These are phyloP conservation scores for Mizuhopecten yessoensis DNA, from an alignment of 1,140 invertebrate genomes.

Conservation along the genomic window DNA sequence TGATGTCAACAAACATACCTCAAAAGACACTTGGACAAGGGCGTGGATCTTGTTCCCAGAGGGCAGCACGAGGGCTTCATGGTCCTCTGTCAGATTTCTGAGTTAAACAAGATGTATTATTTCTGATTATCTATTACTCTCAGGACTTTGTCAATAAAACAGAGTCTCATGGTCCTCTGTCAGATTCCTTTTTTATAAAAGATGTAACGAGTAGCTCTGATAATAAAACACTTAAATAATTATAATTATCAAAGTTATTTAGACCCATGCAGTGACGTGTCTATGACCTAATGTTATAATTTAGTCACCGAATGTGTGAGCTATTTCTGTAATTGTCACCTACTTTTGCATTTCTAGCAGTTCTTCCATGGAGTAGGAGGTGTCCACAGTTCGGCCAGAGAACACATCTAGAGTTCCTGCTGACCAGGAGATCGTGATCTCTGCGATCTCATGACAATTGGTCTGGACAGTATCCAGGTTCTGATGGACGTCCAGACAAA, in stretches of 20 bases:
- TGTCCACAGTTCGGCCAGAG: slow-evolving; percentile 64
- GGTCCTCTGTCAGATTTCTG: slow-evolving; percentile 79
- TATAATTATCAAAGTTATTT: too few relatives aligned
- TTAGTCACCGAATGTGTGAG: too few relatives aligned
- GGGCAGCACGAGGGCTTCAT: slow-evolving; percentile 78
- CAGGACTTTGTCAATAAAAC: too few relatives aligned
- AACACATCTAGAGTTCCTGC: slow-evolving; percentile 79
- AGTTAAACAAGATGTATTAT: slow-evolving; percentile 47
- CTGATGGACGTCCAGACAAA: slow-evolving; percentile 81
- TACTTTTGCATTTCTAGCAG: slow-evolving; percentile 80
- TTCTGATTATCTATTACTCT: too few relatives aligned
- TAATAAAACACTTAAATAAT: too few relatives aligned
- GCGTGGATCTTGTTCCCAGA: slow-evolving; percentile 79
- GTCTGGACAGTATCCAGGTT: slow-evolving; percentile 82
- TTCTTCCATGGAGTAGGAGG: slow-evolving; percentile 81
- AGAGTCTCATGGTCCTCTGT: too few relatives aligned
- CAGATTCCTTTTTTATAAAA: too few relatives aligned
- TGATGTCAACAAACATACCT: slow-evolving; percentile 65
- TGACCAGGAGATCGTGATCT: slow-evolving; percentile 80
- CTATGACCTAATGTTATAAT: too few relatives aligned
- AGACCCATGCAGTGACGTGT: too few relatives aligned
- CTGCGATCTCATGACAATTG: slow-evolving; percentile 79
- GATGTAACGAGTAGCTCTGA: too few relatives aligned
- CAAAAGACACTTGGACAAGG: slow-evolving; percentile 77
- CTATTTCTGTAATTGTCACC: not conserved